Base-by-base conservation (phyloP, 2,888 invertebrate species). In the Nowickia ferox region DNA sequence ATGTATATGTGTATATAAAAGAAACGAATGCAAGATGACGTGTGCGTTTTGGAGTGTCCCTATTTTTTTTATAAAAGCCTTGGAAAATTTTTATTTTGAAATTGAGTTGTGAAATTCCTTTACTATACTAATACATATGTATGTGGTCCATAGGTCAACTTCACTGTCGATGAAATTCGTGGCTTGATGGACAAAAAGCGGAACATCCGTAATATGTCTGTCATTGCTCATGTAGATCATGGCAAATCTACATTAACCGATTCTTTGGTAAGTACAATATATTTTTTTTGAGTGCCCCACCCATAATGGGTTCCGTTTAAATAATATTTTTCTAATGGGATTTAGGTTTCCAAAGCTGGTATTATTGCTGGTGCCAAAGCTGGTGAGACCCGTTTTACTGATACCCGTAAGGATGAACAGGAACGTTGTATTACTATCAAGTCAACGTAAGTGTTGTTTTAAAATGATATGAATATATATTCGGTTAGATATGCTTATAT, bases 151-250 rank as follows among this genome's bases (percentile, higher is more conserved):
- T 90, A 99, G 99, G 99, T 99, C 96, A 99, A 99, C 96, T 99
- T 99, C 94, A 99, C 99, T 89, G 98, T 99, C 94, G 99, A 99
- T 95, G 98, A 99, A 95, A 99, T 99, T 95, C 97, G 99, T 94
- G 95, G 92, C 93, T 98, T 99, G 96, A 99, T 99, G 99, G 99
- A 99, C 97, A 98, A 98, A 94, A 99, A 99, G 95, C 95, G 95
- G 95, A 99, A 99, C 93, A 99, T 99, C 95, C 96, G 99, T 93
- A 99, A 99, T 95, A 99, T 99, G 99, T 99, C 99, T 93, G 99
- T 99, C 94, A 99, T 99, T 93, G 99, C 99, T 91, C 99, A 99
- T 94, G 99, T 99, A 89, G 99, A 99, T 95, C 99, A 99, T 94
- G 99, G 99, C 93, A 99, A 99, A 94, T 99, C 99, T 89, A 99